Evolutionary conservation across 2,113 vertebrate genomes (phyloP).

Genomic region (human): GRCh38 chr15:51043001-51043500

Average conservation of each 20-base stretch:
- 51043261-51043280: neutral
- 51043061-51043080: neutral
- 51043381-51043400: no score
- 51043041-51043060: neutral
- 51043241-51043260: neutral
- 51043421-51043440: no score
- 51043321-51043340: neutral
- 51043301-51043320: neutral
- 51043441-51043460: no score
- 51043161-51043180: neutral
- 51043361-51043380: no score
- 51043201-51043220: neutral
- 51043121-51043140: neutral
- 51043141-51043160: neutral
- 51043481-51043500: no score
- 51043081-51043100: neutral
- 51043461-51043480: no score
- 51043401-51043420: no score
- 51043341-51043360: no score
- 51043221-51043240: neutral
- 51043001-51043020: neutral
- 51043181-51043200: neutral
- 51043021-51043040: constrained; percentile 6
- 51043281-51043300: neutral
- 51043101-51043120: neutral